These are phyloP conservation scores for Empis livida DNA, from an alignment of 2,888 invertebrate species.

Conservation along the genomic window DNA sequence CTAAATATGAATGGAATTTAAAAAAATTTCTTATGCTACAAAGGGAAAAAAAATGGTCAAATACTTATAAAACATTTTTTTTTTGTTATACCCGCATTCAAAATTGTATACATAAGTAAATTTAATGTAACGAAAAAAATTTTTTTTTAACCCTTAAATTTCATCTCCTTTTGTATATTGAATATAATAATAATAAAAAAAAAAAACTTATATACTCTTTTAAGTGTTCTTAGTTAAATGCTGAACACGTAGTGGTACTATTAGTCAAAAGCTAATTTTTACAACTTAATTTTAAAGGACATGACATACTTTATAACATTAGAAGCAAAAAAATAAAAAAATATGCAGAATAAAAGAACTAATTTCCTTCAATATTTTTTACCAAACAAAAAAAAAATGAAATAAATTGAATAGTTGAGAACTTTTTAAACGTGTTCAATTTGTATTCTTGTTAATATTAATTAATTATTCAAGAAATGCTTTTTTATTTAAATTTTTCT, in stretches of 20 bases:
- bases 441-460: no score
- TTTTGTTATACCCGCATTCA: background rate
- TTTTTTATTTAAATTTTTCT: no score
- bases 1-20: no score
- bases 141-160: background rate
- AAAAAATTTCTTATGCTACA: background rate
- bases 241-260: constrained; percentile 8
- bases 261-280: constrained; percentile 10
- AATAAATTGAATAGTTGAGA: no score
- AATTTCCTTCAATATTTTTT: background rate
- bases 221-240: background rate
- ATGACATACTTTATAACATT: background rate
- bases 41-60: background rate
- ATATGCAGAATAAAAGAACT: background rate
- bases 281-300: constrained; percentile 8
- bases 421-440: no score
- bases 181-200: background rate
- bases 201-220: background rate
- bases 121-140: background rate
- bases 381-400: background rate
- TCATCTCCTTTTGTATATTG: background rate
- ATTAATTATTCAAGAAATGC: no score
- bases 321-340: no score
- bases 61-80: no score
- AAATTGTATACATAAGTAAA: background rate